phyloP scores from a whole-genome alignment of 2,888 invertebrate genomes.

The Tromatobia lineatoria region DNA sequence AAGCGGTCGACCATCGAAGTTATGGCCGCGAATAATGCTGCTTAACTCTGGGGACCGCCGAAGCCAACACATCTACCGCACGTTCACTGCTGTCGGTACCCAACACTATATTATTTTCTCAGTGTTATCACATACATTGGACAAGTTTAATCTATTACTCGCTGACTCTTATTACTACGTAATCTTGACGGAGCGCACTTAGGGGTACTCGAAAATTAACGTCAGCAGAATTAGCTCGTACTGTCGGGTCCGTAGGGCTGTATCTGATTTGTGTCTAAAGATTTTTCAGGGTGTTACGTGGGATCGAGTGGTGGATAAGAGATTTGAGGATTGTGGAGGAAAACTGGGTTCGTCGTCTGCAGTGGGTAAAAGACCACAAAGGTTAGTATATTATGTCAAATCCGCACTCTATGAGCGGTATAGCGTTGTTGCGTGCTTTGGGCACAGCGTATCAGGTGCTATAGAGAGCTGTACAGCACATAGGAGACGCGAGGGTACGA shows the following conservation, averaged over 20 bases:
- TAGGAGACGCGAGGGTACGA: constrained; percentile 25
- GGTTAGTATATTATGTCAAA: constrained; percentile 11
- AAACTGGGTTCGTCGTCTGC: neutral
- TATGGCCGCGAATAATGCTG: too few relatives aligned
- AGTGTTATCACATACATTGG: too few relatives aligned
- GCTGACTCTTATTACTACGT: neutral
- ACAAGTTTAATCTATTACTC: neutral
- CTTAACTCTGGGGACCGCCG: too few relatives aligned
- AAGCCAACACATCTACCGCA: too few relatives aligned
- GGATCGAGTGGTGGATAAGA: neutral
- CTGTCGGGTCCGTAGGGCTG: neutral
- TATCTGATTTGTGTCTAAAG: neutral
- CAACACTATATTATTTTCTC: too few relatives aligned
- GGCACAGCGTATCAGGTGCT: constrained; percentile 10
- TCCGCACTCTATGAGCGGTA: neutral
- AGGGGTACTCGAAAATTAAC: neutral
- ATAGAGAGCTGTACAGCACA: constrained; percentile 8
- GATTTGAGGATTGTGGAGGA: neutral
- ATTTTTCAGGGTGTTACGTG: neutral
- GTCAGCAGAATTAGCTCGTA: neutral
- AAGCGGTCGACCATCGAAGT: too few relatives aligned
- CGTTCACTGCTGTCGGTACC: too few relatives aligned
- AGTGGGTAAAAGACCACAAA: constrained; percentile 10
- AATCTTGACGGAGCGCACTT: too few relatives aligned
- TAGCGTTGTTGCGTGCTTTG: constrained; percentile 18